Evolutionary conservation across 2,113 vertebrate species (phyloP).

Genomic region (Notarius lentiginosus): DNA sequence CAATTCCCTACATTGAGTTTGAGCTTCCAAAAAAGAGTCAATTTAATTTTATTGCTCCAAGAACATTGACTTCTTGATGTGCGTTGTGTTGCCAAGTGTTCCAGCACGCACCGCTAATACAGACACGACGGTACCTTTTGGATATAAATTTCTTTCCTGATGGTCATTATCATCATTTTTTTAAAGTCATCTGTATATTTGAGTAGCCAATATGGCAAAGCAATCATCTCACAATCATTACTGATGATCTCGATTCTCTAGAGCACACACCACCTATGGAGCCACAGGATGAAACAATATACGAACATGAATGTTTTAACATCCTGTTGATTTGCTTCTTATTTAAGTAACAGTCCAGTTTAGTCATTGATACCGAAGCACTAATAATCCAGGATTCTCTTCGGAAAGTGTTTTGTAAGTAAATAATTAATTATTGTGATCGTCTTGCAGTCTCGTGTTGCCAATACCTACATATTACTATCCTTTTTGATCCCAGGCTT

Average conservation of each 20-base stretch:
- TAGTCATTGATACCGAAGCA: background rate
- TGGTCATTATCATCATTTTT: background rate
- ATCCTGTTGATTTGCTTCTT: background rate
- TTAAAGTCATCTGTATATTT: background rate
- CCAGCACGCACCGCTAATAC: conserved; percentile 1
- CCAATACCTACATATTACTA: background rate
- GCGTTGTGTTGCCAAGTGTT: conserved; percentile 51
- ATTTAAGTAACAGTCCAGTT: background rate
- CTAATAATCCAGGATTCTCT: background rate
- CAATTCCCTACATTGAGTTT: conserved; percentile 54
- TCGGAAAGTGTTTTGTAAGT: background rate
- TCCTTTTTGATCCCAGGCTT: background rate
- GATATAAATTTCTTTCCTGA: background rate
- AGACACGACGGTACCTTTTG: background rate
- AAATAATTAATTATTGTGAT: background rate
- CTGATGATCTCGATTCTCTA: background rate
- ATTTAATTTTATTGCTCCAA: conserved; percentile 57
- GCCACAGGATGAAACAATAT: background rate
- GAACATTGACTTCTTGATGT: conserved; percentile 44
- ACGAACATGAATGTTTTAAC: background rate
- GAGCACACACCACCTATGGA: background rate
- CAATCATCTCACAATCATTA: background rate
- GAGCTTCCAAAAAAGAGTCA: conserved; percentile 61
- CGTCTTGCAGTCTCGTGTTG: no score
- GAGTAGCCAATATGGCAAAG: background rate